Percentiles rank a stretch among this genome's conserved stretches.
phyloP scores from a whole-genome alignment of 2,113 vertebrate species.

The Ophiodon elongatus region DNA sequence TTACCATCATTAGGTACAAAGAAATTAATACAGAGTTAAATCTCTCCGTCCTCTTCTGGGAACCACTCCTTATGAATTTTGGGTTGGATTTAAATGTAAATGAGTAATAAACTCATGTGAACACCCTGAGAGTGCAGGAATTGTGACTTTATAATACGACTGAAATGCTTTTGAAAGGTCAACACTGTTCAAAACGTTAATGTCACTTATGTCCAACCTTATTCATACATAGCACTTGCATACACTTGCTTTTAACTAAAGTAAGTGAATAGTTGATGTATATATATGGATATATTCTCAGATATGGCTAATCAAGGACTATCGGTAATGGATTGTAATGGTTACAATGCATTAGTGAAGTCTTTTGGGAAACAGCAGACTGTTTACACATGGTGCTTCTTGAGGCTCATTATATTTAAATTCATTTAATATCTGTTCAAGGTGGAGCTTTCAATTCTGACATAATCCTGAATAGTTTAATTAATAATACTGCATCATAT shows the following conservation, averaged over 20 bases:
- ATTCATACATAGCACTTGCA: not conserved
- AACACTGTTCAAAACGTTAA: not conserved
- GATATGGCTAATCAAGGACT: conserved; percentile 12
- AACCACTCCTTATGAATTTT: conserved; percentile 43
- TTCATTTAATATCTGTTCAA: too few species aligned
- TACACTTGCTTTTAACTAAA: conserved; percentile 31
- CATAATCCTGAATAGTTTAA: too few species aligned
- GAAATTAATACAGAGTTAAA: conserved; percentile 66
- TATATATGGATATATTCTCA: conserved; percentile 19
- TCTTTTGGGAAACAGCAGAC: too few species aligned
- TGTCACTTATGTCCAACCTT: not conserved
- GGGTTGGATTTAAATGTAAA: conserved; percentile 76
- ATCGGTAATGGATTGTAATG: too few species aligned
- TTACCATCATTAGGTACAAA: conserved; percentile 56
- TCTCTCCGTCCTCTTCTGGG: conserved; percentile 27
- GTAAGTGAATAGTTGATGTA: conserved; percentile 31
- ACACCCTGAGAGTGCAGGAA: not conserved
- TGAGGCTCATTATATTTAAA: too few species aligned
- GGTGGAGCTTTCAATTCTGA: too few species aligned
- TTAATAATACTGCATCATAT: too few species aligned
- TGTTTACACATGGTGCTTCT: too few species aligned
- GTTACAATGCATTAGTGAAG: too few species aligned
- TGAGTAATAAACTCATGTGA: conserved; percentile 58
- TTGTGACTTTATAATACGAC: not conserved
- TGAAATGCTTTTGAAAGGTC: conserved; percentile 28